These are phyloP conservation scores for Poecilobothrus nobilitatus DNA, from an alignment of 2,888 invertebrate species.

Conservation along the genomic window DNA sequence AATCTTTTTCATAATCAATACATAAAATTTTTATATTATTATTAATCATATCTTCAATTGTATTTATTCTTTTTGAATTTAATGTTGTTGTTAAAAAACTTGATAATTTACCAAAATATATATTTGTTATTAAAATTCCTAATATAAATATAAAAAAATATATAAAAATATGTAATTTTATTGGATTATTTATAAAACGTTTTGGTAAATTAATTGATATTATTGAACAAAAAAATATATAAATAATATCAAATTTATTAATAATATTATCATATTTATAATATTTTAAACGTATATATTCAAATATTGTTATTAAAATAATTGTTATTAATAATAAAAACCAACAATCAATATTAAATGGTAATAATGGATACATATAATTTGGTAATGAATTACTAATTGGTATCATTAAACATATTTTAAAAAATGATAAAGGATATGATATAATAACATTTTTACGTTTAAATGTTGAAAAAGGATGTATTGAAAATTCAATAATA, in stretches of 20 bases:
- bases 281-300: constrained; percentile 14
- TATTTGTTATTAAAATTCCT: constrained; percentile 29
- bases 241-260: neutral
- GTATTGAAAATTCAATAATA: constrained; percentile 27
- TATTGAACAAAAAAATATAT: constrained; percentile 26
- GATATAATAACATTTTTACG: constrained; percentile 30
- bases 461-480: constrained; percentile 33
- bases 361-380: constrained; percentile 30
- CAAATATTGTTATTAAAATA: constrained; percentile 18
- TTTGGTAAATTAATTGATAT: constrained; percentile 29
- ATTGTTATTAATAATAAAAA: constrained; percentile 24
- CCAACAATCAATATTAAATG: constrained; percentile 31
- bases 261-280: neutral
- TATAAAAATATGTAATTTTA: neutral
- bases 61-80: constrained; percentile 32
- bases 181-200: neutral
- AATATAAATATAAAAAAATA: constrained; percentile 26
- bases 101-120: constrained; percentile 33
- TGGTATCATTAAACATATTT: constrained; percentile 37
- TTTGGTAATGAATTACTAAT: constrained; percentile 30
- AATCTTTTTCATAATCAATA: constrained; percentile 34
- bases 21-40: constrained; percentile 33
- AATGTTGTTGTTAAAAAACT: constrained; percentile 34
- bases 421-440: constrained; percentile 34
- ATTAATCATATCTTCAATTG: constrained; percentile 30